Evolutionary conservation across 1,140 invertebrate genomes (phyloP).

Genomic region (Carcinoscorpius rotundicauda): DNA sequence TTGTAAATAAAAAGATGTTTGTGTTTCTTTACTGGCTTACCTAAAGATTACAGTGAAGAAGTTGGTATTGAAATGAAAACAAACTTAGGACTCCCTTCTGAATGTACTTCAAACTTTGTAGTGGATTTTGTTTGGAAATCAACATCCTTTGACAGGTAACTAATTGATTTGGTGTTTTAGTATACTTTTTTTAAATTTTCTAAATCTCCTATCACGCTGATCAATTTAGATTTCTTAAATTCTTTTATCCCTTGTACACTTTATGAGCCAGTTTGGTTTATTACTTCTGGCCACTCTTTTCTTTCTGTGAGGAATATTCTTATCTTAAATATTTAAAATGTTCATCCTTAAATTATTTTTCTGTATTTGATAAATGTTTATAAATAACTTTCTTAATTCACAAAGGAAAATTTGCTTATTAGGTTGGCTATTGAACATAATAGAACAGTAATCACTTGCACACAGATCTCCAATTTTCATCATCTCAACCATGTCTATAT

Average conservation of each 20-base stretch:
- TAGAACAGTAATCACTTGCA: too few species aligned
- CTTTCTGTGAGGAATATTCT: too few species aligned
- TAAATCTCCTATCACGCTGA: too few species aligned
- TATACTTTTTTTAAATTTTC: constrained; percentile 4
- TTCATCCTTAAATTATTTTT: too few species aligned
- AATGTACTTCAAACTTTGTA: constrained; percentile 89
- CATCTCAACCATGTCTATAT: too few species aligned
- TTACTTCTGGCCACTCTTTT: neutral
- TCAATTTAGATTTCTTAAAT: neutral
- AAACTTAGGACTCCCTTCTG: constrained; percentile 74
- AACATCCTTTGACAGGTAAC: constrained; percentile 89
- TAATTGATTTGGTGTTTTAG: constrained; percentile 13
- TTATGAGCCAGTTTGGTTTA: neutral
- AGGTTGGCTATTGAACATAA: too few species aligned
- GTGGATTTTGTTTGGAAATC: constrained; percentile 99
- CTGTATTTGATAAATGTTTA: too few species aligned
- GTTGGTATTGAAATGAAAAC: constrained; percentile 93
- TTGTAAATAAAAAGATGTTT: too few species aligned
- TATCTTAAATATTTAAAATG: too few species aligned
- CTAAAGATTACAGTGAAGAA: constrained; percentile 81
- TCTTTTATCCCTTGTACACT: neutral
- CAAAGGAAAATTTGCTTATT: too few species aligned
- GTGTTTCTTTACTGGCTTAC: neutral
- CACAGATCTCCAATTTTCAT: too few species aligned
- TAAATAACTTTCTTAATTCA: too few species aligned